Evolutionary conservation across 2,797 vertebrate species (phyloP), one percentile per base, ranked within the genome.

Genomic region (Sciurus carolinensis): DNA sequence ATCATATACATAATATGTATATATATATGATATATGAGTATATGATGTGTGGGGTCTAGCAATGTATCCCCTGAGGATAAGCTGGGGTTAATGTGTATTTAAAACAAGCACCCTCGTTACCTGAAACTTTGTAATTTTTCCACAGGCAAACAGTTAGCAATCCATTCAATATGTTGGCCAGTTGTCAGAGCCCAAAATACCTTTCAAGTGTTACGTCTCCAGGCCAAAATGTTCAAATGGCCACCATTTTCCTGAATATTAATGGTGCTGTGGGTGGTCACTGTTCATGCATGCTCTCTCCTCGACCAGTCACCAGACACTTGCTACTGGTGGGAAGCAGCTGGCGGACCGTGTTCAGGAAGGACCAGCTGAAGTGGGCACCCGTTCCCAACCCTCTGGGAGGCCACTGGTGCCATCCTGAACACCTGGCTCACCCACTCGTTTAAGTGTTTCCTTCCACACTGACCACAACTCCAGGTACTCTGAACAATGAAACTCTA

Each of bases 311-410:
- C 5, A 44, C 1, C 20, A 13, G 59, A 7, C 3, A n/a, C 1
- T 13, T n/a, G 5, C 42, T 3, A 12, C 11, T 1, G 20, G 4
- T 22, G 11, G 5, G 80, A 26, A 18, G 42, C 0, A 7, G 44
- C 4, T 1, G 10, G n/a, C 24, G 5, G 4, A 8, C 39, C 39
- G 10, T 20, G 11, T 33, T 14, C 1, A 26, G 0, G 11, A 79
- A 62, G 50, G 12, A 11, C 14, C 1, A 1, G 10, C 33, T 30
- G 39, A 22, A 6, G 36, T 7, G 42, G 57, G 22, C 2, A 0
- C 28, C 1, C 6, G 0, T 54, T 7, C 5, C n/a, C 30, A 5
- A 57, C n/a, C 14, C 83, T 39, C 1, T 3, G 11, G 0, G 4
- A 66, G 47, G 47, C 20, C 44, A 17, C 8, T 0, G 0, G 6